A percentile compares a stretch with the other conserved stretches of the same genome.
These are phyloP conservation scores for Scomberomorus guttatus DNA, from an alignment of 2,797 vertebrate species.

Conservation along the genomic window DNA sequence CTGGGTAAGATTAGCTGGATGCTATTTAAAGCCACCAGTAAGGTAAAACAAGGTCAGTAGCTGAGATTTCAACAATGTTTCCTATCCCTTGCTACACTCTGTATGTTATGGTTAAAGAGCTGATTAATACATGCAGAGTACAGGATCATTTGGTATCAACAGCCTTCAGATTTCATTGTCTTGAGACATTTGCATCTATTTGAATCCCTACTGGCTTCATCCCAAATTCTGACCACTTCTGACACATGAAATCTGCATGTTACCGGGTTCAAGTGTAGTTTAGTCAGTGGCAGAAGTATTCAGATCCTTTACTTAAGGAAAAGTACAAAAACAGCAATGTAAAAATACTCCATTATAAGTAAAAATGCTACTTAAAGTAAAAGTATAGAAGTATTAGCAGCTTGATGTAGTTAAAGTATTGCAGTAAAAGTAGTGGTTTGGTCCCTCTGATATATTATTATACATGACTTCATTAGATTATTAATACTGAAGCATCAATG, in stretches of 20 bases:
- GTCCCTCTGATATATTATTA: too few relatives aligned
- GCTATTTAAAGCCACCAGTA: constrained; percentile 46
- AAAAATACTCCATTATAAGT: too few relatives aligned
- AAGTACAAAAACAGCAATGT: too few relatives aligned
- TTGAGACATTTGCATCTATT: background rate
- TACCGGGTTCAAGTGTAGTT: background rate
- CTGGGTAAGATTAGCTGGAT: constrained; percentile 28
- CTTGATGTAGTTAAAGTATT: too few relatives aligned
- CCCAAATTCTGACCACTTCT: background rate
- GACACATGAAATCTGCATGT: background rate
- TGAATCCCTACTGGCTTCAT: background rate
- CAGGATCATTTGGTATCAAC: background rate
- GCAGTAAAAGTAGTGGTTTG: too few relatives aligned
- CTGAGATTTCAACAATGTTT: constrained; percentile 18
- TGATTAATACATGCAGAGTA: constrained; percentile 2
- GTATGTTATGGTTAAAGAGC: background rate
- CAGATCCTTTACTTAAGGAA: background rate
- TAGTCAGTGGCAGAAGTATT: background rate
- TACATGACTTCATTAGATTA: too few relatives aligned
- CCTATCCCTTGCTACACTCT: background rate
- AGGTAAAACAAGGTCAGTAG: constrained; percentile 37
- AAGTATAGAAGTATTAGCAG: too few relatives aligned
- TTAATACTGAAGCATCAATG: too few relatives aligned
- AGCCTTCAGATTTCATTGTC: background rate
- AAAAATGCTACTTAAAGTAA: too few relatives aligned